Evolutionary conservation across 1,140 invertebrate species (phyloP), one percentile per base, ranked within the genome.

Genomic region (Drosophila arawakana): DNA sequence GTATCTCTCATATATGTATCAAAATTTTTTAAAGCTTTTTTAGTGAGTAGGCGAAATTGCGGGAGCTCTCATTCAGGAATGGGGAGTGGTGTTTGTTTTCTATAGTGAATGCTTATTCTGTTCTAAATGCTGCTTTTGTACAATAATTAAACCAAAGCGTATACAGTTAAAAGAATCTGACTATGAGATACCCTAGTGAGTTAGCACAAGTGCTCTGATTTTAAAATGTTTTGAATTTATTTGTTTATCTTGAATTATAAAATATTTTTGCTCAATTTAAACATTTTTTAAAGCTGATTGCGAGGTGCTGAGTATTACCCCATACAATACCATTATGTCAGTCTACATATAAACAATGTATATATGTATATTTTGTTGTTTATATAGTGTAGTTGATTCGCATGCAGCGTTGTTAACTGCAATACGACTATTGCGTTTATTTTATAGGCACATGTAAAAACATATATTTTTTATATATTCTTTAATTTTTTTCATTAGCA

Each of bases 401-500:
- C 68, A 79, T 79, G 71, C 63, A 60, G 55, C 41, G 60, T 77
- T 72, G 35, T 41, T 43, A 52, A 39, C 41, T 67, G 55, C 71
- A 67, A 37, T 39, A 37, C 46, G 41, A n/a, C 18, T 37, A 46
- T 39, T 35, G 35, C 43, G 15, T 10, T 50, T 49, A 10, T 6
- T 11, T 25, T 3, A n/a, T 54, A 43, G n/a, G 34, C 10, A 52
- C 6, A n/a, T 60, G 11, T 6, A 30, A 35, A 30, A 35, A 30
- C 13, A 25, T n/a, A 37, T 34, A 3, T 41, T 15, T 39, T 69
- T 37, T 37, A 57, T 18, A 39, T 62, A 71, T 72, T 63, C 60
- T 54, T 58, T 11, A 52, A 30, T 11, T 46, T 76, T 76, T 15
- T 15, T 73, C 46, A 80, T 83, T 86, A 67, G 69, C 80, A 88